phyloP scores from a whole-genome alignment of 2,113 vertebrate genomes.

The Cricetomys ansorgei region DNA sequence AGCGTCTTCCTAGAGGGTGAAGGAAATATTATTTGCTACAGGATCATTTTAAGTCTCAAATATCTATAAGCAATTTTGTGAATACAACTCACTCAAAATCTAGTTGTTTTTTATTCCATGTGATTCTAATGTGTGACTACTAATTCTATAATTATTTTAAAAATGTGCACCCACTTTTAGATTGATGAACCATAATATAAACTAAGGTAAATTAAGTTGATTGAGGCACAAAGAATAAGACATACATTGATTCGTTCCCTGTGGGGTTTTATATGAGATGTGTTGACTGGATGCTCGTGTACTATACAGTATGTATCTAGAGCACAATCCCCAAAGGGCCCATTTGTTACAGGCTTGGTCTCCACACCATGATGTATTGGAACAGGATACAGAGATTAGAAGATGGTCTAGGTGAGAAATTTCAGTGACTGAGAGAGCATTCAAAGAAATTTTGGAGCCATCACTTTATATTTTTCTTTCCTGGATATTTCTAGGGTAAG shows the following conservation, averaged over 20 bases:
- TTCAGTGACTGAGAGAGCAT: background rate
- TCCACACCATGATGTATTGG: accelerated
- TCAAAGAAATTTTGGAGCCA: background rate
- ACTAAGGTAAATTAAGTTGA: background rate
- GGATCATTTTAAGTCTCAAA: background rate
- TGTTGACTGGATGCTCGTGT: background rate
- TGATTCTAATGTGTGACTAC: background rate
- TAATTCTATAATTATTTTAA: background rate
- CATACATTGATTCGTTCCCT: background rate
- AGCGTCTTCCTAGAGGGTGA: background rate
- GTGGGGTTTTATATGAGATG: background rate
- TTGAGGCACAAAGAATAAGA: background rate
- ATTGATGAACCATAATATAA: background rate
- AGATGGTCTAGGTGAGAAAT: background rate
- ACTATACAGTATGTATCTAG: background rate
- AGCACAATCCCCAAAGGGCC: accelerated
- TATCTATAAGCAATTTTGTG: background rate
- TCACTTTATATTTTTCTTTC: background rate
- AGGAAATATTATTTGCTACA: background rate
- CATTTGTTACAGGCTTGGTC: background rate
- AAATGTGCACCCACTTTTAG: background rate
- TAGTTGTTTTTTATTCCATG: background rate
- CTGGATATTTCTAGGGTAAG: background rate
- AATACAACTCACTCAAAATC: background rate
- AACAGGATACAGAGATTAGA: too few species aligned